Evolutionary conservation across 2,797 vertebrate genomes (phyloP), one percentile per base, ranked within the genome.

Genomic region (Delichon dasypus): DNA sequence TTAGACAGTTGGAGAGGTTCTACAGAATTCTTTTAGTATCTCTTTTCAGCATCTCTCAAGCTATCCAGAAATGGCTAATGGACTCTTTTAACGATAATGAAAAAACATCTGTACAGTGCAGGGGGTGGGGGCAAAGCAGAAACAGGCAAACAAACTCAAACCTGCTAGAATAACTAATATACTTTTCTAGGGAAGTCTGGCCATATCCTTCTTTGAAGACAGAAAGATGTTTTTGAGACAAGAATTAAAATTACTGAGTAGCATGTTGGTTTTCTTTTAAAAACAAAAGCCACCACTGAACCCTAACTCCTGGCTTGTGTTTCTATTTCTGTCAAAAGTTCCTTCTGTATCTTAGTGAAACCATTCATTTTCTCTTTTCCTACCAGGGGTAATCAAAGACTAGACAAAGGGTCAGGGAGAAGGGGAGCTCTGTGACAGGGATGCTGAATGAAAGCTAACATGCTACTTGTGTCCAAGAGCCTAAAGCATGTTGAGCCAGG

Each of bases 311-410:
- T 76, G 70, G 8, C 10, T 84, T 72, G 21, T 71, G 10, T 58
- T 94, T 91, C 80, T 85, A 38, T 88, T 93, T 90, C 55, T 85
- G 42, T 71, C 27, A n/a, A 17, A 79, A 89, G 30, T 47, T 85
- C 47, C 32, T 72, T 40, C 44, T 76, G 76, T 38, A 8, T 75
- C 19, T 54, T 70, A 29, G 47, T 58, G 55, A 85, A 94, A 68
- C 51, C 13, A 47, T n/a, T 75, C 3, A 44, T 92, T 93, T 90
- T 91, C 36, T 81, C 5, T 64, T 83, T 80, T 77, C 20, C n/a
- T 76, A 6, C 22, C 1, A 0, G 22, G n/a, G 30, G 10, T 83
- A 57, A 67, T 85, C 36, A 85, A 83, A 50, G 67, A 30, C 61
- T 74, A 42, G 29, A 23, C 15, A 47, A 60, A 26, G 42, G 38